Evolutionary conservation across 2,797 vertebrate genomes (phyloP).

Genomic region (Liparis tanakae): DNA sequence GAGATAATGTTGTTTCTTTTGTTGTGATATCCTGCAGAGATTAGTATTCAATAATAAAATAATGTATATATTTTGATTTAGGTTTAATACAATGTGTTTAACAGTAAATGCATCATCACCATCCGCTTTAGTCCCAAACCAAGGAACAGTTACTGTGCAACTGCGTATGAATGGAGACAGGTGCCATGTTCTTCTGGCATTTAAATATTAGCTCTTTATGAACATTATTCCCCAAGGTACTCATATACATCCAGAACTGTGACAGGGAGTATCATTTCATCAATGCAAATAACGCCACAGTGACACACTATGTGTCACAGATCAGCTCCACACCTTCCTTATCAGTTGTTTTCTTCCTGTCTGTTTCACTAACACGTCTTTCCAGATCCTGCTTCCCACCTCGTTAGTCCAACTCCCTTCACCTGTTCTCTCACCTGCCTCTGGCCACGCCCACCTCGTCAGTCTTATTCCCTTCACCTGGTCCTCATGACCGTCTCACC

Average conservation of each 20-base stretch:
- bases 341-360: too few species aligned
- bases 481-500: too few species aligned
- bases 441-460: too few species aligned
- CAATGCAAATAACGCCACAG: neutral
- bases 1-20: constrained; percentile 11
- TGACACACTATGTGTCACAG: too few species aligned
- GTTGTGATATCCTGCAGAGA: neutral
- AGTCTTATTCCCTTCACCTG: too few species aligned
- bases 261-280: neutral
- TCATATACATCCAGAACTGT: too few species aligned
- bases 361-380: too few species aligned
- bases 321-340: too few species aligned
- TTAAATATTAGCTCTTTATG: neutral
- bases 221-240: neutral
- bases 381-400: too few species aligned
- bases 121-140: too few species aligned
- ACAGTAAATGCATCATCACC: neutral
- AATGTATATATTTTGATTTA: neutral
- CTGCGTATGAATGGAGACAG: neutral
- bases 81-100: neutral
- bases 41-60: neutral
- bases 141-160: neutral
- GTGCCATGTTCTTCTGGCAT: neutral
- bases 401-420: too few species aligned
- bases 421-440: too few species aligned